Evolutionary conservation across 2,797 vertebrate genomes (phyloP).

Genomic region (Artibeus jamaicensis): DNA sequence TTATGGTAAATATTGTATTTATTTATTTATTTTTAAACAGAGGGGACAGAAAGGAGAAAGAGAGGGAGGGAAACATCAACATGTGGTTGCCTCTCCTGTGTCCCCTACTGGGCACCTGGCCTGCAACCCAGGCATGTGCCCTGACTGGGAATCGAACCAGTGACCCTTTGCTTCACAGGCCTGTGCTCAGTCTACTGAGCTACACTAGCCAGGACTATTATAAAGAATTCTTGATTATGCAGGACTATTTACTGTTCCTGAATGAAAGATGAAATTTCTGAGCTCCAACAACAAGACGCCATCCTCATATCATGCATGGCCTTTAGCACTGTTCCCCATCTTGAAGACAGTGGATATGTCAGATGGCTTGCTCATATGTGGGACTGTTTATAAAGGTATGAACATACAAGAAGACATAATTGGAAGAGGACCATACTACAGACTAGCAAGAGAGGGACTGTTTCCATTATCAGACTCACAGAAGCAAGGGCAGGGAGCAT

Average conservation of each 20-base stretch:
- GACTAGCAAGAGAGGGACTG: background rate
- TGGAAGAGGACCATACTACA: rapidly evolving
- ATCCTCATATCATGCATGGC: background rate
- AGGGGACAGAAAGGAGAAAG: no score
- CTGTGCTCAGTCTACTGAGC: no score
- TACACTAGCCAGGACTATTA: background rate
- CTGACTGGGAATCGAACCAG: no score
- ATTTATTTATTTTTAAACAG: no score
- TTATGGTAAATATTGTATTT: no score
- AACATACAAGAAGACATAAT: background rate
- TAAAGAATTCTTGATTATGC: background rate
- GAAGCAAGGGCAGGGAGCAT: background rate
- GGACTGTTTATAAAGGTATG: background rate
- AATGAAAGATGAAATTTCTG: background rate
- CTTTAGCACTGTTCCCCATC: rapidly evolving
- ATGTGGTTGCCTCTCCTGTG: no score
- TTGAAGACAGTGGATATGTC: background rate
- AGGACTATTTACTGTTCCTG: background rate
- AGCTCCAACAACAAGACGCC: background rate
- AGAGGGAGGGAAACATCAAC: no score
- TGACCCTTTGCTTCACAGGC: no score
- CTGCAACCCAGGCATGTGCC: no score
- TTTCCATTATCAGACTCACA: background rate
- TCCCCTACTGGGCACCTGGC: no score
- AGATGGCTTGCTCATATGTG: background rate